phyloP scores from a whole-genome alignment of 64 coral and sea anemone genomes.

The Stichodactyla mertensii region DNA sequence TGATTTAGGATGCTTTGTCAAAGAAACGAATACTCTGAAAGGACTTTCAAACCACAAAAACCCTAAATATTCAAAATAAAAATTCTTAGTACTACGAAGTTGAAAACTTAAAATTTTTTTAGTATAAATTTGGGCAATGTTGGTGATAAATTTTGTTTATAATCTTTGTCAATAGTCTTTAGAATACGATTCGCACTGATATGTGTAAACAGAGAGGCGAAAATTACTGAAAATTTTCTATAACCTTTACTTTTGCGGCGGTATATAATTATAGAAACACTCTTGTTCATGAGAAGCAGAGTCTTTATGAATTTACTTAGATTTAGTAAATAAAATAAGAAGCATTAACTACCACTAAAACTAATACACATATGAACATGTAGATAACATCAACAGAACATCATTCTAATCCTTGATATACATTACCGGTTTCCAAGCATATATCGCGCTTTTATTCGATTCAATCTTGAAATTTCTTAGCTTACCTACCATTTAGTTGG shows the following conservation, averaged over 20 bases:
- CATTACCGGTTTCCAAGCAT: neutral
- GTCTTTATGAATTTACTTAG: too few relatives aligned
- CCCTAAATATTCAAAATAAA: neutral
- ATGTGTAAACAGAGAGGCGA: neutral
- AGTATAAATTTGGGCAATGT: neutral
- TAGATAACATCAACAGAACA: too few relatives aligned
- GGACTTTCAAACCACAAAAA: neutral
- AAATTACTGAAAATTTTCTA: neutral
- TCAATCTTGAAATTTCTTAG: neutral
- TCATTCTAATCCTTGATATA: too few relatives aligned
- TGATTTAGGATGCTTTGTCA: conserved; percentile 2
- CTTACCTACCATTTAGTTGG: neutral
- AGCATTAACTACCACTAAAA: too few relatives aligned
- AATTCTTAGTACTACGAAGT: neutral
- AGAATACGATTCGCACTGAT: neutral
- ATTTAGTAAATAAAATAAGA: too few relatives aligned
- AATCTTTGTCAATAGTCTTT: neutral
- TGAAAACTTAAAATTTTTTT: neutral
- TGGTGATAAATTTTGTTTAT: neutral
- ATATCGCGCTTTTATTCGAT: neutral
- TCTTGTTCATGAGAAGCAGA: too few relatives aligned
- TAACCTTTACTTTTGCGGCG: neutral
- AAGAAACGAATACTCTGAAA: neutral
- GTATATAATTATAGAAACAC: neutral
- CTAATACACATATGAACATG: too few relatives aligned